A percentile compares a stretch with the other conserved stretches of the same genome.
phyloP scores from a whole-genome alignment of 2,888 invertebrate species.

The Nesidiocoris tenuis region DNA sequence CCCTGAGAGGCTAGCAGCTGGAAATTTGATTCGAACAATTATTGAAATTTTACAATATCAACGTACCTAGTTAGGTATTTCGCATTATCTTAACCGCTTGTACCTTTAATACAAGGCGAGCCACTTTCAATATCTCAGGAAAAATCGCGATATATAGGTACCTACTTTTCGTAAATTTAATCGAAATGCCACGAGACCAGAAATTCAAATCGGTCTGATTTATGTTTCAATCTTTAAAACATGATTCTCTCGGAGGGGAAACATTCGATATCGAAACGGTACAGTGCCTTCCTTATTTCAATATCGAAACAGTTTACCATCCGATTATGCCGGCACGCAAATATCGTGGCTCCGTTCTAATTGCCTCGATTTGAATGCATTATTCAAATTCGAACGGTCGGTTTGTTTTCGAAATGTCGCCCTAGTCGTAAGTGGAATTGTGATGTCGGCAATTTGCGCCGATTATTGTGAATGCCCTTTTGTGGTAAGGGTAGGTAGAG shows the following conservation, averaged over 20 bases:
- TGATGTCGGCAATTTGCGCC: not conserved
- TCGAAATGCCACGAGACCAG: not conserved
- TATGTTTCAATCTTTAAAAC: not conserved
- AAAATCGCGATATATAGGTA: too few relatives aligned
- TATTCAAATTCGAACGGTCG: not conserved
- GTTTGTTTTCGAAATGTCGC: not conserved
- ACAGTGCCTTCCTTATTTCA: not conserved
- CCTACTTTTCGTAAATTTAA: not conserved
- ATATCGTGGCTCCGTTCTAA: not conserved
- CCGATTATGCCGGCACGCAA: not conserved
- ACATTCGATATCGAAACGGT: not conserved
- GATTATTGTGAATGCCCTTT: too few relatives aligned
- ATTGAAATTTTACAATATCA: too few relatives aligned
- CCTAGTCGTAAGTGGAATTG: too few relatives aligned
- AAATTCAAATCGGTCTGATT: not conserved
- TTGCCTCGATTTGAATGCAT: not conserved
- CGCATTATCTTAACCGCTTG: too few relatives aligned
- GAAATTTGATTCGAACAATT: too few relatives aligned
- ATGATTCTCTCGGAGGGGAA: not conserved
- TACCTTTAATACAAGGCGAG: too few relatives aligned
- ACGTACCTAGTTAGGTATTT: too few relatives aligned
- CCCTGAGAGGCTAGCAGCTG: too few relatives aligned
- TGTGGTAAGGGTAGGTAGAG: too few relatives aligned
- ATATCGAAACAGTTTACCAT: not conserved
- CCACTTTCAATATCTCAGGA: too few relatives aligned